Conservation (phyloP, 2,888 invertebrate species). For the Drosophila dives region DNA sequence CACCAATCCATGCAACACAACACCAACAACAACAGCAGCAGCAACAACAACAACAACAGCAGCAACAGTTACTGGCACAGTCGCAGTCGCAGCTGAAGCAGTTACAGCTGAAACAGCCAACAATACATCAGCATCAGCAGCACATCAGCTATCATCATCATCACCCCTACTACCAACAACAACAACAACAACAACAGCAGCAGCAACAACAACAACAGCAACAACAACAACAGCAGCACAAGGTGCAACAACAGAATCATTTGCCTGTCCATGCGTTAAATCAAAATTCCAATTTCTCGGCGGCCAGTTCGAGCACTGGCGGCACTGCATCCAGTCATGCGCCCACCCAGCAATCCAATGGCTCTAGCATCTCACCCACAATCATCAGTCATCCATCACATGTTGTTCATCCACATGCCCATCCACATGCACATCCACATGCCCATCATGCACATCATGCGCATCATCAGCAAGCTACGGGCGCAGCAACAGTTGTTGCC, state of each 20-base stretch:
- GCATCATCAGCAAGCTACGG: constrained; percentile 36
- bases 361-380: constrained; percentile 82
- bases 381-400: constrained; percentile 54
- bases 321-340: constrained; percentile 83
- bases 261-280: constrained; percentile 81
- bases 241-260: constrained; percentile 55
- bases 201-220: constrained; percentile 43
- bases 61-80: constrained; percentile 76
- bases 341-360: constrained; percentile 82
- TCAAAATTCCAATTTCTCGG: constrained; percentile 82
- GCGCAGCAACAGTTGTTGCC: constrained; percentile 31
- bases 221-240: constrained; percentile 42
- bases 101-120: constrained; percentile 81
- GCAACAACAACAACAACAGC: constrained; percentile 43
- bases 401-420: constrained; percentile 8
- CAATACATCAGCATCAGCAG: constrained; percentile 81
- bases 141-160: constrained; percentile 76
- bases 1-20: constrained; percentile 28
- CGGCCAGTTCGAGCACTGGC: constrained; percentile 82
- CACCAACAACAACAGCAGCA: constrained; percentile 12
- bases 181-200: constrained; percentile 51
- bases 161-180: constrained; percentile 81
- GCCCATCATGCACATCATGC: constrained; percentile 61
- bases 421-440: constrained; percentile 1
- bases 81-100: constrained; percentile 82